Conservation (phyloP, 2,888 invertebrate species). For the Eupithecia centaureata region DNA sequence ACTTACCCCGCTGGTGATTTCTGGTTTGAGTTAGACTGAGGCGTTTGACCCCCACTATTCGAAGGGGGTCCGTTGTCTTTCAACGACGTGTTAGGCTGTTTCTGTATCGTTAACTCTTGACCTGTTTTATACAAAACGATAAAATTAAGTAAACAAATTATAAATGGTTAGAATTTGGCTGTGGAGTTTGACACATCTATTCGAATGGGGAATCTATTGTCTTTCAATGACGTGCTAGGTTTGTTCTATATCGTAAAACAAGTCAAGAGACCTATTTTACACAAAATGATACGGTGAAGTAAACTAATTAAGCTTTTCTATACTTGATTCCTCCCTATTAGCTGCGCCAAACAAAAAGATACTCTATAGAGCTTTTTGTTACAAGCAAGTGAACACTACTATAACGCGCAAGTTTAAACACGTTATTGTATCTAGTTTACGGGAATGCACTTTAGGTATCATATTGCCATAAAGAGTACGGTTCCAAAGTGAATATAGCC, state of each 20-base stretch:
- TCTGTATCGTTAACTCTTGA: slow-evolving; percentile 97
- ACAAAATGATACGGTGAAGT: slow-evolving; percentile 32
- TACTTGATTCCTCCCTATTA: neutral
- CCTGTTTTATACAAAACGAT: slow-evolving; percentile 66
- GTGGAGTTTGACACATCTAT: slow-evolving; percentile 79
- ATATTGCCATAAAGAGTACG: slow-evolving; percentile 4
- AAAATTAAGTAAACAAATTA: slow-evolving; percentile 19
- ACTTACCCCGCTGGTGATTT: slow-evolving; percentile 90
- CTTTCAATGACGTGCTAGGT: slow-evolving; percentile 94
- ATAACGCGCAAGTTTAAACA: neutral
- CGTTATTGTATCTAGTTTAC: neutral
- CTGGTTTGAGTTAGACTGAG: slow-evolving; percentile 82
- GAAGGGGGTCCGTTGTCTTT: slow-evolving; percentile 87
- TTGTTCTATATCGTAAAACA: slow-evolving; percentile 98
- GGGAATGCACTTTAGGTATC: neutral
- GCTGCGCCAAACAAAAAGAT: neutral
- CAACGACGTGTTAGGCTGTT: slow-evolving; percentile 95
- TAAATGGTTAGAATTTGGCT: slow-evolving; percentile 79
- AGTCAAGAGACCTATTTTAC: slow-evolving; percentile 89
- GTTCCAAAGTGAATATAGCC: slow-evolving; percentile 3
- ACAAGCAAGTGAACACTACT: too few relatives aligned
- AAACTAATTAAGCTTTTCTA: slow-evolving; percentile 9
- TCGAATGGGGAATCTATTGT: slow-evolving; percentile 85
- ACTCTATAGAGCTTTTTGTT: too few relatives aligned
- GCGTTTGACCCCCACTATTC: slow-evolving; percentile 78